Evolutionary conservation across 37 sponge, comb jelly and placozoan genomes (phyloP), one percentile per base, ranked within the genome.

Genomic region (Oopsacas minuta): DNA sequence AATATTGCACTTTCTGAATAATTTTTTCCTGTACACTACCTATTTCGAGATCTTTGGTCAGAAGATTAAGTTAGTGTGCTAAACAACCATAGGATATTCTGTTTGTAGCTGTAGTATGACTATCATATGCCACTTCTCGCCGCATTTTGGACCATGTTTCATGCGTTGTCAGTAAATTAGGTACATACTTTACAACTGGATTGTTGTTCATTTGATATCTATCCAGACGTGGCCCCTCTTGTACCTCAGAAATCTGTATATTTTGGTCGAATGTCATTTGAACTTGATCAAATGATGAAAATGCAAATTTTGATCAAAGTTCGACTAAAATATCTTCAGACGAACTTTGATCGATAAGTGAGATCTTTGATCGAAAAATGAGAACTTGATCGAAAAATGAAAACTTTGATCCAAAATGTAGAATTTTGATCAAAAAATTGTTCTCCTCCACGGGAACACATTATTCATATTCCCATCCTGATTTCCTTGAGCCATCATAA

Each of bases 21-120:
- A 61, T 61, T 25, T 61, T 25, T 61, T 61, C 75, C 28, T 61
- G 22, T n/a, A 61, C 75, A 34, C 75, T 34, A 12, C 32, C 32
- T 61, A 61, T 61, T n/a, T 61, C 20, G 32, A 61, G 32, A 61
- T 61, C 75, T 61, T 61, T 61, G 75, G 75, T 34, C 28, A 61
- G 28, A 61, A 61, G 75, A 61, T 61, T 61, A 61, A 61, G 15
- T 32, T 61, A 61, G 22, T 61, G 75, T 61, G 75, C 75, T 61
- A 34, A 61, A 61, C 75, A 61, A 61, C 75, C 75, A 12, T 61
- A 61, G 30, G 75, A 61, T 32, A 61, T 61, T 25, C 22, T 61
- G 75, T 3, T 12, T 5, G 32, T 61, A 61, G 22, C 75, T 25
- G 75, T 25, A 61, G 75, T 61, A 61, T 32, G 22, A 34, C 75